phyloP scores from a whole-genome alignment of 2,797 vertebrate genomes.

The Halcyon smyrnensis region DNA sequence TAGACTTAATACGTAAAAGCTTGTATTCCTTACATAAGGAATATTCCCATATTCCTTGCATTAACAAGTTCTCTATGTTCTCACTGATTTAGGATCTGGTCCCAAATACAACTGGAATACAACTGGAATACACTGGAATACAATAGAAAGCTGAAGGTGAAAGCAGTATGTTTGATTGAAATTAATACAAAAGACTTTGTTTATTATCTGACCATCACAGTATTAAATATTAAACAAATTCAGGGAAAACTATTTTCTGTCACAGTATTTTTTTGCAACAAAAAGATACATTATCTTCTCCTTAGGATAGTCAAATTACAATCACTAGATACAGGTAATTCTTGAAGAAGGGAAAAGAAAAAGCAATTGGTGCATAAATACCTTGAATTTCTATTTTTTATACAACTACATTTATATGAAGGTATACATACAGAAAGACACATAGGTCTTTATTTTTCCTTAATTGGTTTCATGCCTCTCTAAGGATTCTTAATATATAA shows the following conservation, averaged over 20 bases:
- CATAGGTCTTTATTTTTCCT: conserved; percentile 10
- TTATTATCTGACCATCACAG: background rate
- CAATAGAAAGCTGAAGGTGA: background rate
- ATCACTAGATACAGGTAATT: background rate
- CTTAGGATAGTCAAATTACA: background rate
- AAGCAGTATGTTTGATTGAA: conserved; percentile 1
- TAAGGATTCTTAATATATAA: conserved; percentile 33
- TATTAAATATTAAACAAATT: background rate
- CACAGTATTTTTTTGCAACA: background rate
- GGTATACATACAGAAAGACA: conserved; percentile 2
- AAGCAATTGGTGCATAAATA: conserved; percentile 14
- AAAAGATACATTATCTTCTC: background rate
- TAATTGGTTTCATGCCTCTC: conserved; percentile 42
- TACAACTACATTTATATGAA: conserved; percentile 1
- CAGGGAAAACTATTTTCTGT: background rate
- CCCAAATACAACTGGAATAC: background rate
- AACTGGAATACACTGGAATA: background rate
- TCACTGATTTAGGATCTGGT: background rate
- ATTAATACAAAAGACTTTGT: conserved; percentile 8
- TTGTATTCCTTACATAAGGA: background rate
- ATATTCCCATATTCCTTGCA: background rate
- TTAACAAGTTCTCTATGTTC: background rate
- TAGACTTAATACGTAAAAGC: background rate
- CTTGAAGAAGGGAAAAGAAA: background rate
- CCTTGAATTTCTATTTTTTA: conserved; percentile 16